Base-by-base conservation (phyloP, 2,888 invertebrate genomes). In the Aporophyla lueneburgensis region DNA sequence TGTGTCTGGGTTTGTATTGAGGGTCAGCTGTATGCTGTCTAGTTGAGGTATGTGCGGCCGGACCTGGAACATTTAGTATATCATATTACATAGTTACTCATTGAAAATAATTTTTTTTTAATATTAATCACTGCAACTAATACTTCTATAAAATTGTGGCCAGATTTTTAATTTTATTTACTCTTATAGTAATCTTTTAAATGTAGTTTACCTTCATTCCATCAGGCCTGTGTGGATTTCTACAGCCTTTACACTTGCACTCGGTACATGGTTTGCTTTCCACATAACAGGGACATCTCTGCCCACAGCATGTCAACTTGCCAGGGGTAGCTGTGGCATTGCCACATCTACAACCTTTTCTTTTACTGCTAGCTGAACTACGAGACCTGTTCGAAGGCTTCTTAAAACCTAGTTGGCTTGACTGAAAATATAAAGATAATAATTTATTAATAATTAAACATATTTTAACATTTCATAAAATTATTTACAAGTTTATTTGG, bases 251-350 rank as follows among this genome's bases (percentile, higher is more conserved):
- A 95, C 99, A 99, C 93, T 98, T 98, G 95, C 99, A 99, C 89
- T 98, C 98, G 10, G 98, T 97, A 92, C 99, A 99, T 0, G 98
- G 98, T 93, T 98, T 98, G 86, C 98, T 98, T 85, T 98, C 98
- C 7, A 99, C 98, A 94, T 99, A 99, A 94, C 99, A 99, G 0
- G 99, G 99, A 95, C 99, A 99, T 81, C 99, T 96, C 92, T 99
- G 99, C 0, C 99, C 99, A 91, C 99, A 99, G 92, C 99, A 99
- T 0, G 99, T 99, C 62, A 99, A 94, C 93, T 98, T 99, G 7
- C 99, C 99, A 0, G 99, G 99, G 27, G 98, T 98, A 1, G 98
- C 97, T 0, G 99, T 98, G 0, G 99, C 98, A 94, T 98, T 98
- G 6, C 99, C 99, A 96, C 99, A 99, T 78, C 99, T 97, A 92